Conservation (phyloP, 2,888 invertebrate genomes). For the Limnephilus lunatus region DNA sequence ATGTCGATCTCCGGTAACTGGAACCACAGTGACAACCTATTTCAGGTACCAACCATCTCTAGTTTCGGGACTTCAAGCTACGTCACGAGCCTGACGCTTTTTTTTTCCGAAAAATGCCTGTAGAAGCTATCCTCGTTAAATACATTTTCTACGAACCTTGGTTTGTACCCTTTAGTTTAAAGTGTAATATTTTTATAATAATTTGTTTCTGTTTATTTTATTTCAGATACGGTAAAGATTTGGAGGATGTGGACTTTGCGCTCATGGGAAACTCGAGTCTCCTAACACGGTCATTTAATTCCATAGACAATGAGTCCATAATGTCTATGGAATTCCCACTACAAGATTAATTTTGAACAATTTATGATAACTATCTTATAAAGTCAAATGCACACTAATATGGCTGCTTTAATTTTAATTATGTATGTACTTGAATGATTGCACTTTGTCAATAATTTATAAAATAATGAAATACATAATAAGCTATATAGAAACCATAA, state of each 20-base stretch:
- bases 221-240: slow-evolving; percentile 76
- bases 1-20: too few species aligned
- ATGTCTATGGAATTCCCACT: slow-evolving; percentile 64
- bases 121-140: too few species aligned
- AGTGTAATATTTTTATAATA: background rate
- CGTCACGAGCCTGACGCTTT: too few species aligned
- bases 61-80: too few species aligned
- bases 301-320: slow-evolving; percentile 64
- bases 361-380: background rate
- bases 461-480: background rate
- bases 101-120: too few species aligned
- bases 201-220: background rate
- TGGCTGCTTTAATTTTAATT: slow-evolving; percentile 20
- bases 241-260: slow-evolving; percentile 74
- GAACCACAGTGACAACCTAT: too few species aligned
- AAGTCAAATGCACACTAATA: slow-evolving; percentile 4
- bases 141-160: too few species aligned
- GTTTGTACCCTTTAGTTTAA: background rate
- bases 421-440: slow-evolving; percentile 29
- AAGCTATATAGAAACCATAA: background rate
- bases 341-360: slow-evolving; percentile 54
- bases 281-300: slow-evolving; percentile 65
- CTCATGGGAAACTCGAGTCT: slow-evolving; percentile 65
- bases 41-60: too few species aligned
- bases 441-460: slow-evolving; percentile 3